A percentile compares a stretch with the other conserved stretches of the same genome.
Conservation (phyloP, 2,888 invertebrate genomes). For the Neoascia interrupta region DNA sequence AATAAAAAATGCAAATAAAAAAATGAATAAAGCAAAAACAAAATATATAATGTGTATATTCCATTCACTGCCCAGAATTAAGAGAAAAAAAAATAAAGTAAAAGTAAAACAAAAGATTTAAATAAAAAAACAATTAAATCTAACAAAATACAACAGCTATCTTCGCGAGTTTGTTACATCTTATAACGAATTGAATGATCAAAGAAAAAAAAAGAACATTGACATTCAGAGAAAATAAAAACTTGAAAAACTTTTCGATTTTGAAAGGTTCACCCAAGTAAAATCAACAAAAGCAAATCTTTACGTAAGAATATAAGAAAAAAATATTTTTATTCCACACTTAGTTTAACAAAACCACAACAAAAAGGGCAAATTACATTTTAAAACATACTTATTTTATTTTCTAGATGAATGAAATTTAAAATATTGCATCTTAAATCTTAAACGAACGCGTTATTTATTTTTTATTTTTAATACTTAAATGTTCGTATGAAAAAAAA, state of each 20-base stretch:
- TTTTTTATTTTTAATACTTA: conserved; percentile 51
- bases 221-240: conserved; percentile 18
- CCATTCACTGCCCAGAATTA: conserved; percentile 68
- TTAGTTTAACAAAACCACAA: conserved; percentile 26
- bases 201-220: conserved; percentile 3
- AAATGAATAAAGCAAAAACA: conserved; percentile 20
- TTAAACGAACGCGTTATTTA: neutral
- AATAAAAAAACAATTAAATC: conserved; percentile 10
- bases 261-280: conserved; percentile 20
- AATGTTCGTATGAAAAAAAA: conserved; percentile 32
- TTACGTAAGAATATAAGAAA: too few species aligned
- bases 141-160: conserved; percentile 21
- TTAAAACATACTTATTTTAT: conserved; percentile 4
- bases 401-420: neutral
- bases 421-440: neutral
- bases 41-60: conserved; percentile 59
- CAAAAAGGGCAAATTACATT: conserved; percentile 36
- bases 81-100: conserved; percentile 40
- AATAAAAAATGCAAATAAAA: conserved; percentile 21
- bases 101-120: conserved; percentile 13
- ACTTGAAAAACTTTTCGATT: conserved; percentile 41
- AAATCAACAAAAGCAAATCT: neutral
- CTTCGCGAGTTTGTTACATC: conserved; percentile 34
- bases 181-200: conserved; percentile 17
- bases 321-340: conserved; percentile 37